Percentiles rank a stretch among this genome's conserved stretches.
Evolutionary conservation across 2,797 vertebrate species (phyloP).

Genomic region (Botia kubotai): DNA sequence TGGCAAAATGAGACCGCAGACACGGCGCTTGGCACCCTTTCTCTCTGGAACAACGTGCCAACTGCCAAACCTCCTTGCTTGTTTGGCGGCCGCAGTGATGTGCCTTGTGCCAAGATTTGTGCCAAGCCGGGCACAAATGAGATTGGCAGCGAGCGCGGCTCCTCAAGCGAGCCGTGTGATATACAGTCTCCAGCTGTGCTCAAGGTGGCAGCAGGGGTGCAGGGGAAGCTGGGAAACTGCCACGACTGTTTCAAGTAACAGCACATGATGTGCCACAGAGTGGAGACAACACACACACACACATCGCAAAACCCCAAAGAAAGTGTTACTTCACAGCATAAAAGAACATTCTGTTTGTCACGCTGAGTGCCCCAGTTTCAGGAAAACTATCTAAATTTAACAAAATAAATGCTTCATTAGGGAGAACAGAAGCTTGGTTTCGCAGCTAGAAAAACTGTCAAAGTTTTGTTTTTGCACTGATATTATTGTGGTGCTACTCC

Average conservation of each 20-base stretch:
- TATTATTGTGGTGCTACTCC: not conserved
- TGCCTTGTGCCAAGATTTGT: slow-evolving; percentile 52
- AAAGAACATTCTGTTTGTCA: slow-evolving; percentile 39
- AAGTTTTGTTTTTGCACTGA: not conserved
- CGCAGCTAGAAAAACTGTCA: not conserved
- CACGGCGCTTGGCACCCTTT: slow-evolving; percentile 56
- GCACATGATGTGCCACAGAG: slow-evolving; percentile 29
- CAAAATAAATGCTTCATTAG: slow-evolving; percentile 31
- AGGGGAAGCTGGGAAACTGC: slow-evolving; percentile 43
- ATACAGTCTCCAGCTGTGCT: slow-evolving; percentile 53
- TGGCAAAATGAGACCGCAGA: slow-evolving; percentile 57
- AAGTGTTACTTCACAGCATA: slow-evolving; percentile 37
- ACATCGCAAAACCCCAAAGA: slow-evolving; percentile 8
- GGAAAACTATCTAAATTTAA: slow-evolving; percentile 29
- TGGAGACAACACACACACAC: slow-evolving; percentile 19
- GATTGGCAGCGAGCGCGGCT: slow-evolving; percentile 61
- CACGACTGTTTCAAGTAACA: slow-evolving; percentile 16
- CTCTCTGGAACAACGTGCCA: slow-evolving; percentile 52
- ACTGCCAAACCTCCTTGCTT: slow-evolving; percentile 51
- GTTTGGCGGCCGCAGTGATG: slow-evolving; percentile 52
- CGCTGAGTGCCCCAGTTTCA: slow-evolving; percentile 12
- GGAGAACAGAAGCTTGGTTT: not conserved
- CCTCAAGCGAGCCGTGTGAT: slow-evolving; percentile 55
- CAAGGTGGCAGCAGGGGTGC: slow-evolving; percentile 30
- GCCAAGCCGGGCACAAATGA: slow-evolving; percentile 64